Conservation (phyloP, 2,113 vertebrate species). For the Sapajus apella region DNA sequence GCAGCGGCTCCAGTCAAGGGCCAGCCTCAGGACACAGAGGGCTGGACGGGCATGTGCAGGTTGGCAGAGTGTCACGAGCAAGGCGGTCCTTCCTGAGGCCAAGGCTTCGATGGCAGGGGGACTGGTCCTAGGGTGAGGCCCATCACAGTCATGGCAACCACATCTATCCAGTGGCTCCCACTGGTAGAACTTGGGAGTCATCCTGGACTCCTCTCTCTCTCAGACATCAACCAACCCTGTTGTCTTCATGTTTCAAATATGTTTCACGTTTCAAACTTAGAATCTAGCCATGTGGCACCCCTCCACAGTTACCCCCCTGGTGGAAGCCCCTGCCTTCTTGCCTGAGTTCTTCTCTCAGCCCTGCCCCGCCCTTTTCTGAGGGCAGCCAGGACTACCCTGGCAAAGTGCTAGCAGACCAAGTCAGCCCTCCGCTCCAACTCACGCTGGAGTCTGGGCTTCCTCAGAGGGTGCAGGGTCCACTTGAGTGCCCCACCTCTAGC, state of each 20-base stretch:
- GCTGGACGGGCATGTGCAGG: background rate
- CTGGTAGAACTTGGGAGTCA: background rate
- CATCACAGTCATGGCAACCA: background rate
- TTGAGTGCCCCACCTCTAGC: background rate
- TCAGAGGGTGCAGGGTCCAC: background rate
- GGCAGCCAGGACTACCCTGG: background rate
- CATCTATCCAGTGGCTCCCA: background rate
- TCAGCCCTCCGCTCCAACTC: background rate
- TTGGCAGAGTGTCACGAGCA: background rate
- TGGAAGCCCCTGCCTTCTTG: background rate
- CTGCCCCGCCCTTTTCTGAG: background rate
- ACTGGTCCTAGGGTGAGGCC: background rate
- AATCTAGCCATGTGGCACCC: background rate
- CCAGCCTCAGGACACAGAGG: background rate
- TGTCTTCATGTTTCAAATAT: background rate
- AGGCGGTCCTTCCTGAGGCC: background rate
- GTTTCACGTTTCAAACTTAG: background rate
- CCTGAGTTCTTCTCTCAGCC: background rate
- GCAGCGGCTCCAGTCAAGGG: background rate
- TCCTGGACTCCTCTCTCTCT: background rate
- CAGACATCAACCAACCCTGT: background rate
- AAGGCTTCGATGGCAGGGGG: background rate
- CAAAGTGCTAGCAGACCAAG: background rate
- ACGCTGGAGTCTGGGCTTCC: background rate
- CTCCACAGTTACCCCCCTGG: background rate